Evolutionary conservation across 2,113 vertebrate species (phyloP), one percentile per base, ranked within the genome.

Genomic region (Thermophis baileyi): DNA sequence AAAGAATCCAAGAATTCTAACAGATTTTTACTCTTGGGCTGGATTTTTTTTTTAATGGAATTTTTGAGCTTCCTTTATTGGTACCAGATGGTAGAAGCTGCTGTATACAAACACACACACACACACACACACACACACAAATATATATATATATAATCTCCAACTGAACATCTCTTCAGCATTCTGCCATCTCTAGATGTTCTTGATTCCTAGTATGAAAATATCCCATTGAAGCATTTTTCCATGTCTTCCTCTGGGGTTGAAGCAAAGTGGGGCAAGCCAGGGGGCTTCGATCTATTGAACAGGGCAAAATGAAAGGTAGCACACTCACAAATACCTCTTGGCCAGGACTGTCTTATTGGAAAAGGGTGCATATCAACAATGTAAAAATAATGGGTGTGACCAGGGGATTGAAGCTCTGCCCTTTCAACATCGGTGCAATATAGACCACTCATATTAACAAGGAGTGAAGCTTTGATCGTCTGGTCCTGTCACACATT

Each of bases 1-100:
- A n/a, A 20, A 10, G n/a, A 27, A 6, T 35, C 30, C 35, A 85
- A 93, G 10, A 12, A 92, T 18, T 11, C 2, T 44, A 54, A 89
- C 0, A 0, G 0, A 7, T 40, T n/a, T 3, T n/a, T 88, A 51
- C 25, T 22, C 35, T 40, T 81, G 69, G 69, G 18, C 6, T 81
- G 69, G 6, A 40, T 74, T 74, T 7, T 10, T 51, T 14, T 51
- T 53, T 53, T 4, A 14, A 81, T 81, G 74, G 18, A 44, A 22
- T 81, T 81, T 81, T 40, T 81, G 35, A 81, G 74, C 35, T 81
- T 81, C 35, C 35, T 81, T 81, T 81, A 81, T 40, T 81, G 35
- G 18, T 81, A 44, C 35, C 74, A 81, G 74, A 22, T 81, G 74
- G 74, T 81, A 81, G 18, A 81, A 44, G 74, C 20, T 81, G 18